These are phyloP conservation scores for Pogonomyrmex barbatus DNA, from an alignment of 1,140 invertebrate genomes.

Conservation along the genomic window DNA sequence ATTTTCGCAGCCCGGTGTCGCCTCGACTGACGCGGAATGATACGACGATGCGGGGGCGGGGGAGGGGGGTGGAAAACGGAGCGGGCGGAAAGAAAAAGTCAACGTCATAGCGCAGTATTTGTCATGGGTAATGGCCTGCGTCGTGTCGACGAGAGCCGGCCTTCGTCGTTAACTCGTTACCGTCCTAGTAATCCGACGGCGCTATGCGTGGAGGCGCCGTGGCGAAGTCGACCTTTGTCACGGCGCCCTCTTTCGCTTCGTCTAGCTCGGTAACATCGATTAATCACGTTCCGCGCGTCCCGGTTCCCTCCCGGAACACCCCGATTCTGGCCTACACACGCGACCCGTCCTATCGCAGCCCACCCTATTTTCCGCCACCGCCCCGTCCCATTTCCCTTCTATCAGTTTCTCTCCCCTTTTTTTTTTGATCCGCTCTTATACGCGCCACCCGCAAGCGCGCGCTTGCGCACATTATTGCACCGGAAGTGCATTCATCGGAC, in stretches of 20 bases:
- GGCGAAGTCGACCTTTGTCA: constrained; percentile 74
- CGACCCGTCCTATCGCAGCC: constrained; percentile 17
- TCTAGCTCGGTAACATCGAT: constrained; percentile 71
- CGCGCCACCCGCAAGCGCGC: constrained; percentile 6
- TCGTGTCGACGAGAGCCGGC: constrained; percentile 68
- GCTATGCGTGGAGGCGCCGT: constrained; percentile 69
- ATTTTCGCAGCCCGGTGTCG: constrained; percentile 34
- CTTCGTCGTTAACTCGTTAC: constrained; percentile 76
- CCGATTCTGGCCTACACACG: constrained; percentile 46
- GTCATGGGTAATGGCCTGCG: constrained; percentile 72
- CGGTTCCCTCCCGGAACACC: background rate
- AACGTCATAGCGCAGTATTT: constrained; percentile 67
- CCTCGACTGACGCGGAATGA: constrained; percentile 46
- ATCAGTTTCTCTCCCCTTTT: constrained; percentile 36
- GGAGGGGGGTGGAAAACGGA: background rate
- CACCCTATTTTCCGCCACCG: constrained; percentile 58
- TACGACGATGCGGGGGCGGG: background rate
- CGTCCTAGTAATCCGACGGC: constrained; percentile 66
- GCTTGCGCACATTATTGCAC: constrained; percentile 26
- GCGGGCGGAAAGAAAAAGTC: constrained; percentile 54
- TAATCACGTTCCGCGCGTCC: constrained; percentile 67
- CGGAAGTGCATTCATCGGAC: constrained; percentile 62
- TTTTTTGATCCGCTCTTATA: constrained; percentile 19
- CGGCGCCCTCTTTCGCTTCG: constrained; percentile 72
- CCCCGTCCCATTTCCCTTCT: constrained; percentile 34